These are phyloP conservation scores for Geophilus truncorum DNA, from an alignment of 2,888 invertebrate species.

Conservation along the genomic window DNA sequence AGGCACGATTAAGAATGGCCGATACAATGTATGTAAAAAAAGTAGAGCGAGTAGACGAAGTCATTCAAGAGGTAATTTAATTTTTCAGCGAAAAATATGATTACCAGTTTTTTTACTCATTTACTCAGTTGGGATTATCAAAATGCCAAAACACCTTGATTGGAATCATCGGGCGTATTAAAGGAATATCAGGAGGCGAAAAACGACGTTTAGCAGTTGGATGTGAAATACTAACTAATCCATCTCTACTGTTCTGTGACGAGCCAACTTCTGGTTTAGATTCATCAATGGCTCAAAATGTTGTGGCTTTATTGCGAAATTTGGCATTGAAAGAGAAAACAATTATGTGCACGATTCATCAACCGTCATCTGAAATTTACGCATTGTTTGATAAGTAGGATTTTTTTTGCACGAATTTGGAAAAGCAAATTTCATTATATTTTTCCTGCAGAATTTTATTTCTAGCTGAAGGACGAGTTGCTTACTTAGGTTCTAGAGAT, in stretches of 20 bases:
- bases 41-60: constrained; percentile 75
- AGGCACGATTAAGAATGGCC: constrained; percentile 79
- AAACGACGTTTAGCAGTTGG: constrained; percentile 92
- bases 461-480: constrained; percentile 86
- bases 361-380: constrained; percentile 84
- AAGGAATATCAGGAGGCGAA: constrained; percentile 95
- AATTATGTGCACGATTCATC: constrained; percentile 88
- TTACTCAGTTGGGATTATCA: constrained; percentile 68
- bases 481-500: constrained; percentile 68
- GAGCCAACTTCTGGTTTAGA: constrained; percentile 96
- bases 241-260: constrained; percentile 90
- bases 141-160: constrained; percentile 89
- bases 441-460: constrained; percentile 59
- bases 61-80: constrained; percentile 65
- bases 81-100: too few relatives aligned
- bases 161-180: constrained; percentile 77
- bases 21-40: constrained; percentile 67
- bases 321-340: constrained; percentile 66
- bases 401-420: not conserved
- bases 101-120: not conserved
- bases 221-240: constrained; percentile 92
- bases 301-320: constrained; percentile 64
- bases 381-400: constrained; percentile 75
- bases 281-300: constrained; percentile 93
- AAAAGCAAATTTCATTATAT: not conserved